Percentiles rank a stretch among this genome's conserved stretches.
Conservation (phyloP, 1,140 invertebrate species). For the Nebria ingens region DNA sequence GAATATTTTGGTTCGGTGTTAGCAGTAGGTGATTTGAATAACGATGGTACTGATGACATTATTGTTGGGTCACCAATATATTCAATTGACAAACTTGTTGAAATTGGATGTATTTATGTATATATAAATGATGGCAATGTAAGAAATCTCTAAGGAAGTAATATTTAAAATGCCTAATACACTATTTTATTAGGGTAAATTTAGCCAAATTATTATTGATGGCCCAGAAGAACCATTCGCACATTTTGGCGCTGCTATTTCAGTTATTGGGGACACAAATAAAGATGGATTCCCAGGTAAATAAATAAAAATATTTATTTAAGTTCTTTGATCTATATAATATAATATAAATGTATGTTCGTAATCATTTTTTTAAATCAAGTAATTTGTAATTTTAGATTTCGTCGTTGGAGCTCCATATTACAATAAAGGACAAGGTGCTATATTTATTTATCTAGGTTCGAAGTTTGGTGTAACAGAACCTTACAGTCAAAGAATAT, state of each 20-base stretch:
- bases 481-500: neutral
- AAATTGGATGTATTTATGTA: slow-evolving; percentile 15
- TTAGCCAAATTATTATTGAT: neutral
- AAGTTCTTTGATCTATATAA: neutral
- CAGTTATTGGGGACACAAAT: neutral
- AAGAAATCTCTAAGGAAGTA: neutral
- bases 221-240: neutral
- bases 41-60: slow-evolving; percentile 15
- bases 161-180: neutral
- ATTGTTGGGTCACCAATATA: slow-evolving; percentile 14
- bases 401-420: slow-evolving; percentile 5
- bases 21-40: slow-evolving; percentile 12
- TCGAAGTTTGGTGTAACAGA: neutral
- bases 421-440: neutral
- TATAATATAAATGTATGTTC: neutral
- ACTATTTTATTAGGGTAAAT: neutral
- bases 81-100: neutral
- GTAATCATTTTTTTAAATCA: neutral
- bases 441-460: slow-evolving; percentile 4
- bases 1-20: slow-evolving; percentile 13
- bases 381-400: neutral
- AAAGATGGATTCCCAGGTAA: neutral
- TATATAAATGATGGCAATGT: neutral
- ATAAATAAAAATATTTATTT: no score
- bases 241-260: neutral